Evolutionary conservation across 2,888 invertebrate genomes (phyloP).

Genomic region (Fragum whitleyi): DNA sequence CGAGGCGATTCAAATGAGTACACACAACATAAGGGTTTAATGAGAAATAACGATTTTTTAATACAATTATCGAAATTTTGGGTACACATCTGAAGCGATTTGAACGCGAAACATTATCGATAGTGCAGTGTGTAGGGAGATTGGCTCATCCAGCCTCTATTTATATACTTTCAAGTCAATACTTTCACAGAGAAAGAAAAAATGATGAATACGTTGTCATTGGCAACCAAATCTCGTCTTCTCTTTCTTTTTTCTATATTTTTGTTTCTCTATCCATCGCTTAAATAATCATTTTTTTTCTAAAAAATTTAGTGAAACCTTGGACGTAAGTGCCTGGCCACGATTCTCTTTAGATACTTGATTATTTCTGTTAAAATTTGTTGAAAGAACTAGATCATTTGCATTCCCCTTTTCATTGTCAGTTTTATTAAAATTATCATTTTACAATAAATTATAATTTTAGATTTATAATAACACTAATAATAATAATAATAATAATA

Average conservation of each 20-base stretch:
- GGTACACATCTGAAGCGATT: background rate
- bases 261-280: background rate
- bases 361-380: no score
- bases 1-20: background rate
- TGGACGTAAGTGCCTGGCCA: no score
- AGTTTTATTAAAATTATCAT: no score
- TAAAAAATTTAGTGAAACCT: no score
- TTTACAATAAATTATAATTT: no score
- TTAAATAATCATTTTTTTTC: no score
- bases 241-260: background rate
- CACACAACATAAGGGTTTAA: background rate
- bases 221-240: constrained; percentile 33
- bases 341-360: no score
- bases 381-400: no score
- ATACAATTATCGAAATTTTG: background rate
- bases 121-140: constrained; percentile 17
- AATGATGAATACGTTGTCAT: constrained; percentile 41
- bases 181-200: constrained; percentile 45
- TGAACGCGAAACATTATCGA: constrained; percentile 19
- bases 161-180: constrained; percentile 57
- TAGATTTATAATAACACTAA: no score
- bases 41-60: background rate
- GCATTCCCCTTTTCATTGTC: no score
- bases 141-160: constrained; percentile 27
- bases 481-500: no score